Evolutionary conservation across 2,113 vertebrate species (phyloP).

Genomic region (Tapirus terrestris): DNA sequence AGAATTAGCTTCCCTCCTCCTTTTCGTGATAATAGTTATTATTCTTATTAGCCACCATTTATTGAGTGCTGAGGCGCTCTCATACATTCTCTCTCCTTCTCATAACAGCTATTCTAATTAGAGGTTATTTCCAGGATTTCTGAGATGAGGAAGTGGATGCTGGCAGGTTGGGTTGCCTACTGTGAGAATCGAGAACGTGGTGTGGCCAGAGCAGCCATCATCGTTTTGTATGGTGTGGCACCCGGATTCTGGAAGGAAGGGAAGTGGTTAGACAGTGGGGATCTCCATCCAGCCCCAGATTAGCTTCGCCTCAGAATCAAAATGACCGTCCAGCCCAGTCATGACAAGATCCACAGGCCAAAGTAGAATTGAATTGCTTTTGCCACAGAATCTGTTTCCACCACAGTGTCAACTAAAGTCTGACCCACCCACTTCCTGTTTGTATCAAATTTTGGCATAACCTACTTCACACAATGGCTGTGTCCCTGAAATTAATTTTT

Average conservation of each 20-base stretch:
- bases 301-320: neutral
- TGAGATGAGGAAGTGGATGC: neutral
- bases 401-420: neutral
- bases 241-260: neutral
- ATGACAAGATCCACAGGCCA: neutral
- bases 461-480: neutral
- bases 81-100: neutral
- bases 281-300: no score
- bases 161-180: neutral
- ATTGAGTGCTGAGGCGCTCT: neutral
- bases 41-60: neutral
- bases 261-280: neutral
- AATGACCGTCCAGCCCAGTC: neutral
- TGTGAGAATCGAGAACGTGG: no score
- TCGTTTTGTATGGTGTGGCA: rapidly evolving
- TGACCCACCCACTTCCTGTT: neutral
- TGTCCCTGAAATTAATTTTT: conserved; percentile 18
- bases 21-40: neutral
- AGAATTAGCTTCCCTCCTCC: neutral
- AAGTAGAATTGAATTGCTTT: neutral
- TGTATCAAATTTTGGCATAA: neutral
- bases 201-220: no score
- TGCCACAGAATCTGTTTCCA: neutral
- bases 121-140: neutral
- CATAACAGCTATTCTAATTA: neutral